A percentile compares a stretch with the other conserved stretches of the same genome.
Evolutionary conservation across 2,797 vertebrate genomes (phyloP).

Genomic region (Sebastes itinus): DNA sequence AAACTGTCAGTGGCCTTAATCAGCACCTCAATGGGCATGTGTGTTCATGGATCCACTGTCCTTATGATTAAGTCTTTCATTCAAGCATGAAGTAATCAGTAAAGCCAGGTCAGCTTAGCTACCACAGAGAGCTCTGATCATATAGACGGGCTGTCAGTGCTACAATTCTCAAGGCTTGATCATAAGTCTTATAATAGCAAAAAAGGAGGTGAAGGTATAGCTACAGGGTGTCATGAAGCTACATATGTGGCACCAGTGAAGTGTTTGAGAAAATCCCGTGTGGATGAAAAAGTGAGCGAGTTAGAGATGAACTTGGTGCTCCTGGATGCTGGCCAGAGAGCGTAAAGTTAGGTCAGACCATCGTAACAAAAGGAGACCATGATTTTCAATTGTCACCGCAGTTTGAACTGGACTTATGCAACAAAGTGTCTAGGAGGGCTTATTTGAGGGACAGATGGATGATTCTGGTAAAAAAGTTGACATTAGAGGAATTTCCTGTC

Average conservation of each 20-base stretch:
- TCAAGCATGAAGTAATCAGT: conserved; percentile 55
- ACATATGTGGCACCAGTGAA: conserved; percentile 2
- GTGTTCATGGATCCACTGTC: conserved; percentile 19
- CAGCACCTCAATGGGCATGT: conserved; percentile 24
- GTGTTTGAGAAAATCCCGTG: neutral
- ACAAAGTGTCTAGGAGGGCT: neutral
- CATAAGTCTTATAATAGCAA: conserved; percentile 17
- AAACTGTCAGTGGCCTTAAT: neutral
- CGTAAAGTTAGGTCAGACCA: neutral
- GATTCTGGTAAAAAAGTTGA: conserved; percentile 35
- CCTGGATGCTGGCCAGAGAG: neutral
- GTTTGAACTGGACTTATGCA: conserved; percentile 33
- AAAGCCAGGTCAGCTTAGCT: conserved; percentile 44
- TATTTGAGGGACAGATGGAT: neutral
- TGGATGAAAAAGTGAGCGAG: neutral
- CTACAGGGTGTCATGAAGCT: conserved; percentile 5
- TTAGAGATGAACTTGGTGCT: neutral
- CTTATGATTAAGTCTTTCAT: conserved; percentile 44
- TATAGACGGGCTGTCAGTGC: conserved; percentile 25
- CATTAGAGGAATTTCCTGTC: conserved; percentile 84
- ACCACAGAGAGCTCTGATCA: conserved; percentile 35
- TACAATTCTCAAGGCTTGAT: conserved; percentile 38
- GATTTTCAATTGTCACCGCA: conserved; percentile 7
- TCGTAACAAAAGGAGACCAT: neutral
- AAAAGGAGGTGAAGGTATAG: conserved; percentile 2